Evolutionary conservation across 2,888 invertebrate species (phyloP).

Genomic region (Criorhina ranunculi): DNA sequence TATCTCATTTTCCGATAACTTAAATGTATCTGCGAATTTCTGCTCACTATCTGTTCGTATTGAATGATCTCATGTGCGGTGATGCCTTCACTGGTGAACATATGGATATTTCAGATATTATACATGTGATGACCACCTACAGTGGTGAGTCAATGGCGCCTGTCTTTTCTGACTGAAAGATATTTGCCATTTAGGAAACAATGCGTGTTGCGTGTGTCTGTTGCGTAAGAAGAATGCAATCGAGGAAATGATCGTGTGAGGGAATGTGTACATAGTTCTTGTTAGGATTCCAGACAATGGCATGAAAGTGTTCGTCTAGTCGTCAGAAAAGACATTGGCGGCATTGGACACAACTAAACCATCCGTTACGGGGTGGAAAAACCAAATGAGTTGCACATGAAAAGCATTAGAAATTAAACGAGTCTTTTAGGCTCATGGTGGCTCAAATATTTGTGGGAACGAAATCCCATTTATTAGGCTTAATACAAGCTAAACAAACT

Average conservation of each 20-base stretch:
- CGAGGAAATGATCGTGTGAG: slow-evolving; percentile 34
- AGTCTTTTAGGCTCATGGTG: too few relatives aligned
- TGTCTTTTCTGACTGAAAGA: slow-evolving; percentile 33
- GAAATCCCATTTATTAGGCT: too few relatives aligned
- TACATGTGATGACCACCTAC: slow-evolving; percentile 73
- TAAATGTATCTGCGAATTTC: slow-evolving; percentile 61
- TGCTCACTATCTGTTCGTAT: slow-evolving; percentile 35
- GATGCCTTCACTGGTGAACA: slow-evolving; percentile 40
- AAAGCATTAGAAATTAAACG: neutral
- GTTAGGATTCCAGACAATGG: slow-evolving; percentile 26
- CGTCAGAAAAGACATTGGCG: slow-evolving; percentile 1
- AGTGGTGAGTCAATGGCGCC: slow-evolving; percentile 68
- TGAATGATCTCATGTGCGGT: slow-evolving; percentile 61
- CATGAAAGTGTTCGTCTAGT: slow-evolving; percentile 24
- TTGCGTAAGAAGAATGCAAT: slow-evolving; percentile 19
- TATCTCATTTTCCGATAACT: slow-evolving; percentile 58
- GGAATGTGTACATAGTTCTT: slow-evolving; percentile 4
- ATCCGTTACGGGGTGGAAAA: neutral
- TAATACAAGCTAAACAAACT: too few relatives aligned
- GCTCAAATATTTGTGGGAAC: too few relatives aligned
- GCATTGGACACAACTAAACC: neutral
- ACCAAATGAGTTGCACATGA: slow-evolving; percentile 18
- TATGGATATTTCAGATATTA: slow-evolving; percentile 52
- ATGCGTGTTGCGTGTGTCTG: slow-evolving; percentile 36
- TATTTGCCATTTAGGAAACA: slow-evolving; percentile 39